Base-by-base conservation (phyloP, 2,888 invertebrate species). In the Myathropa florea region DNA sequence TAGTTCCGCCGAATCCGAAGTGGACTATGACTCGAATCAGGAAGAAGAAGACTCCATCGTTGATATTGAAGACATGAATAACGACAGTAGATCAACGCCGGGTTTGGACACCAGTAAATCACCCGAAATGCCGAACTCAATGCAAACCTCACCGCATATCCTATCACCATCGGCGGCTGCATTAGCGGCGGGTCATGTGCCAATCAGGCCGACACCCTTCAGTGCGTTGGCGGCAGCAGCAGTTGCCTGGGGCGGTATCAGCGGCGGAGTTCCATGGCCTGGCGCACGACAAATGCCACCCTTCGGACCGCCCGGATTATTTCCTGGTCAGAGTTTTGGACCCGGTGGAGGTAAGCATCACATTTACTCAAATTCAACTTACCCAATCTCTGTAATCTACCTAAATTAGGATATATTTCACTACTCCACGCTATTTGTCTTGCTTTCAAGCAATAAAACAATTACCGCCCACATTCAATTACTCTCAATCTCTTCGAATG, bases 1-100 rank as follows among this genome's bases (percentile, higher is more conserved):
- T 88, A 92, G 92, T 55, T 92, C 93, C 36, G 91, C 91, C 71
- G 93, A 92, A 87, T 93, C 93, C 6, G 93, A 93, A 88, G 83
- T 92, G 85, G 93, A 93, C 80, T 93, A 93, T 88, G 93, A 93
- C 89, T 92, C 89, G 82, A 91, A 91, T 85, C 90, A 92, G 71
- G 92, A 92, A 77, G 92, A 93, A 82, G 93, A 93, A 83, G 93
- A 96, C 90, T 95, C 95, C 6, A 96, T 96, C 78, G 96, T 97
- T 14, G 97, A 97, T 91, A 96, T 97, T 14, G 97, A 96, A 91
- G 97, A 96, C 90, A 93, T 96, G 90, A 95, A 95, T 90, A 94
- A 94, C 83, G 95, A 95, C 73, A 91, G 91, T 33, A 91, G 93
- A 76, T 93, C 93, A 65, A 93, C 93, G 23, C 93, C 93, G 28